Evolutionary conservation across 1,140 invertebrate genomes (phyloP), one percentile per base, ranked within the genome.

Genomic region (Cephus cinctus): DNA sequence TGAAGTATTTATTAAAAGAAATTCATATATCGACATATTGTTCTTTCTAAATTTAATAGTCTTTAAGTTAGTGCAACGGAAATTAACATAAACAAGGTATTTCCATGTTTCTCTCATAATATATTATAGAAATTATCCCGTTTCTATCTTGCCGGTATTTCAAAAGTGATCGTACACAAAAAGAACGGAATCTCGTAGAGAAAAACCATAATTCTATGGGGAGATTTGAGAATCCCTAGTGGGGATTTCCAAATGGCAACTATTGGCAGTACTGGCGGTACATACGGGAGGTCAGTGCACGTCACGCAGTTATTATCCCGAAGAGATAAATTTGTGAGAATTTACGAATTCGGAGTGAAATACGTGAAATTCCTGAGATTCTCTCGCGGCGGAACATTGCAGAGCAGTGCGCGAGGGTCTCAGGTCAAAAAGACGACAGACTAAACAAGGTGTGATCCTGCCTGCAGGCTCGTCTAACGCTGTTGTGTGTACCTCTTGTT

Each of bases 301-400:
- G 69, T 73, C 70, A 73, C 67, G 65, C 54, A 71, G 59, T 69
- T 68, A 67, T 63, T 64, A 62, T 61, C 61, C 57, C 42, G 48
- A 57, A 50, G 49, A 40, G 43, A 59, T 52, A 56, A 65, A 63
- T 56, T 58, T 40, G 51, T 52, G 47, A 9, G 48, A 54, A 54
- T 47, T 43, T 48, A 42, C 43, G 38, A 52, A 47, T 47, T 52
- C 27, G 31, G 44, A 21, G 47, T 57, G 41, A 53, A 55, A 50
- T 41, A 53, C 18, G 31, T 32, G 35, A 42, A 45, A 49, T 23
- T 52, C 35, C 43, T 42, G 49, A 46, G 54, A 57, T 51, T 57
- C 57, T 54, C 47, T 54, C 49, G 36, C 50, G 42, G 47, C 9
- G 43, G 51, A 48, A 59, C 54, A 48, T 52, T 61, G 25, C 23